Conservation (phyloP, 2,797 vertebrate genomes). For the Lycodopsis pacificus region DNA sequence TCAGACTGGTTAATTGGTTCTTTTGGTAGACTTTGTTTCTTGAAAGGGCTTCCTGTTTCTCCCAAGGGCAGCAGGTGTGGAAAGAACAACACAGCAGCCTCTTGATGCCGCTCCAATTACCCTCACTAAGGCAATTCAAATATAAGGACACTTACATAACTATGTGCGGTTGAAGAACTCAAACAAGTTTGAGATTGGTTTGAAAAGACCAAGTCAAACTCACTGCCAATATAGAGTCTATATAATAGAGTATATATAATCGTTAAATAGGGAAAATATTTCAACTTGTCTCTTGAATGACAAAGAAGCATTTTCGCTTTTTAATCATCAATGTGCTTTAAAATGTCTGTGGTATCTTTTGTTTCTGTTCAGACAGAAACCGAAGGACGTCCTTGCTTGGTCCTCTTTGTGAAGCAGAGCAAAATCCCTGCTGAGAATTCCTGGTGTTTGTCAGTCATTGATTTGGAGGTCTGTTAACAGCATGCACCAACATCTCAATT, state of each 20-base stretch:
- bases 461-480: constrained; percentile 73
- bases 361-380: constrained; percentile 38
- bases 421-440: constrained; percentile 50
- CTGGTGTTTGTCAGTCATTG: constrained; percentile 69
- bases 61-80: constrained; percentile 67
- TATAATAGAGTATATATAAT: neutral
- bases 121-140: constrained; percentile 59
- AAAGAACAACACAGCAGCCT: constrained; percentile 49
- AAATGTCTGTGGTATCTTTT: constrained; percentile 34
- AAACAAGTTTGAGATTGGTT: constrained; percentile 34
- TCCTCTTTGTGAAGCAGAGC: constrained; percentile 41
- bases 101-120: constrained; percentile 45
- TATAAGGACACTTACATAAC: constrained; percentile 47
- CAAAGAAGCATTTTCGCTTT: constrained; percentile 21
- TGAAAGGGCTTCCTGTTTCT: constrained; percentile 75
- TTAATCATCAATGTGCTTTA: constrained; percentile 34
- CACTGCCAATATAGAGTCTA: neutral
- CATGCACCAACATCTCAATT: constrained; percentile 62
- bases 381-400: constrained; percentile 29
- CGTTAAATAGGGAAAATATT: constrained; percentile 24
- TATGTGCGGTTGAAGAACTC: constrained; percentile 40
- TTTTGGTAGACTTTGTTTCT: constrained; percentile 77
- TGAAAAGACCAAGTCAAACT: constrained; percentile 38
- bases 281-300: constrained; percentile 24
- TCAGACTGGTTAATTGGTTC: constrained; percentile 86